A percentile compares a stretch with the other conserved stretches of the same genome.
phyloP scores from a whole-genome alignment of 2,888 invertebrate genomes.

The Polia nebulosa region DNA sequence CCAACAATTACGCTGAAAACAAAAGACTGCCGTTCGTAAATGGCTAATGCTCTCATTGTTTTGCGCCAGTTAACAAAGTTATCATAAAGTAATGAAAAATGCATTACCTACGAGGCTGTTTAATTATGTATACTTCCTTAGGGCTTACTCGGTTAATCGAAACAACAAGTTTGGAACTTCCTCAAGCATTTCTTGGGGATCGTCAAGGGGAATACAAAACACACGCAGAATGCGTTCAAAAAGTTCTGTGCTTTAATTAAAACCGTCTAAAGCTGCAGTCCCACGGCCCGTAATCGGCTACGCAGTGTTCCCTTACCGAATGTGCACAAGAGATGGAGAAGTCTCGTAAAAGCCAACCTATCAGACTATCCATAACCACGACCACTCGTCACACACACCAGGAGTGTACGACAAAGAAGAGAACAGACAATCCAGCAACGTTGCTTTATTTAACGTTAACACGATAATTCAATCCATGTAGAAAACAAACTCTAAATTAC shows the following conservation, averaged over 20 bases:
- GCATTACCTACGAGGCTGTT: conserved; percentile 27
- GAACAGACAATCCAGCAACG: no score
- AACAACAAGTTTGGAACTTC: conserved; percentile 21
- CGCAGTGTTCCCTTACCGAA: no score
- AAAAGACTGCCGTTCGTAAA: conserved; percentile 32
- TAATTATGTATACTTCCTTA: conserved; percentile 31
- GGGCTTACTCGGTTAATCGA: conserved; percentile 14
- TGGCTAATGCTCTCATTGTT: conserved; percentile 37
- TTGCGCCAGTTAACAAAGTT: conserved; percentile 39
- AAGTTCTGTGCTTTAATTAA: neutral
- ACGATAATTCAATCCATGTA: no score
- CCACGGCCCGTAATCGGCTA: no score
- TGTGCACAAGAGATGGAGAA: no score
- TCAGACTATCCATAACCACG: no score
- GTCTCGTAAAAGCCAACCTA: no score
- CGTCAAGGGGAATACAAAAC: conserved; percentile 1
- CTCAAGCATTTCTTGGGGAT: conserved; percentile 20
- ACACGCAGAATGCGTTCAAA: neutral
- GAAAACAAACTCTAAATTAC: neutral
- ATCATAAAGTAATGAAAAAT: conserved; percentile 49
- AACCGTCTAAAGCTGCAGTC: neutral
- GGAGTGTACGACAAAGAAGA: no score
- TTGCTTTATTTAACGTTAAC: no score
- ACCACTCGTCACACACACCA: no score
- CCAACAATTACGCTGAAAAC: conserved; percentile 28